A percentile compares a stretch with the other conserved stretches of the same genome.
Evolutionary conservation across 2,797 vertebrate species (phyloP).

Genomic region (Rachycentron canadum): DNA sequence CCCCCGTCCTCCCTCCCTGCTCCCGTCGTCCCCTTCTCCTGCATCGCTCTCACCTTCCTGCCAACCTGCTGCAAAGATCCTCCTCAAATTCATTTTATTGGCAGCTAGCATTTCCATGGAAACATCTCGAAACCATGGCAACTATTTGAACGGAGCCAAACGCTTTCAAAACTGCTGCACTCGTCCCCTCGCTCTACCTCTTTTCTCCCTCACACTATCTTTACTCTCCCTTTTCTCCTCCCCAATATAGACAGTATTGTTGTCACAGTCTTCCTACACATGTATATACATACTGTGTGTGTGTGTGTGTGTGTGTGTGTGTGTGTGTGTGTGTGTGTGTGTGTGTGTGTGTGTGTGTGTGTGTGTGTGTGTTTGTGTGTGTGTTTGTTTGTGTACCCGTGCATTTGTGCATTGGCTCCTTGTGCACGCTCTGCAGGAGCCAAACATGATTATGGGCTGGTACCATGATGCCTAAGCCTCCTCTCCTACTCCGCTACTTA

Average conservation of each 20-base stretch:
- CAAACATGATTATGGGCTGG: conserved; percentile 66
- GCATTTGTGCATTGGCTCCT: conserved; percentile 32
- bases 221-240: conserved; percentile 44
- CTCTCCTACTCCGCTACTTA: conserved; percentile 52
- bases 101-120: conserved; percentile 89
- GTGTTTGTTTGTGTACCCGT: conserved; percentile 23
- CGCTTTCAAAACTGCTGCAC: conserved; percentile 82
- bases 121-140: conserved; percentile 88
- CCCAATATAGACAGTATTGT: conserved; percentile 24
- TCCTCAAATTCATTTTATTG: conserved; percentile 86
- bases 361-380: conserved; percentile 23
- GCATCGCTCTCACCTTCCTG: conserved; percentile 75
- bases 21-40: conserved; percentile 45
- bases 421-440: conserved; percentile 39
- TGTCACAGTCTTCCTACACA: conserved; percentile 39
- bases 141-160: conserved; percentile 85
- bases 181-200: conserved; percentile 66
- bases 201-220: conserved; percentile 57
- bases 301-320: conserved; percentile 17
- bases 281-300: not conserved
- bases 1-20: not conserved
- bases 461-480: conserved; percentile 49
- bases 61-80: conserved; percentile 82
- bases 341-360: too few species aligned
- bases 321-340: conserved; percentile 14